phyloP scores from a whole-genome alignment of 1,140 invertebrate genomes.

The Heliconius melpomene region DNA sequence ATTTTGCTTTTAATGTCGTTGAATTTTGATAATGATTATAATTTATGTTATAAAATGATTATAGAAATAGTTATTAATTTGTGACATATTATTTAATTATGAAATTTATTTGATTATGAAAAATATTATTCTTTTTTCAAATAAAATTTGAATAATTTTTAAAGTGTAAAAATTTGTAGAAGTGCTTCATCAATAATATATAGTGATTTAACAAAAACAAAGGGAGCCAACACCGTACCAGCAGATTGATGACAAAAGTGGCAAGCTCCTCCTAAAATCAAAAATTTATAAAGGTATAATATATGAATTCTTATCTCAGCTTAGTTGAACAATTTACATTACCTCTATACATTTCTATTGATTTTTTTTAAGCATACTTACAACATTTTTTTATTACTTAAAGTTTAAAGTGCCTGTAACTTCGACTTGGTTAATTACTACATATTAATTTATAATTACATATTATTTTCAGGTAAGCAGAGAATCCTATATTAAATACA shows the following conservation, averaged over 20 bases:
- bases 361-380: no score
- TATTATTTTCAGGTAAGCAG: no score
- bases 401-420: no score
- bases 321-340: conserved; percentile 35
- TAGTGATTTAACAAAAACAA: conserved; percentile 20
- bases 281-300: conserved; percentile 33
- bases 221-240: conserved; percentile 61
- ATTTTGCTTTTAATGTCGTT: not conserved
- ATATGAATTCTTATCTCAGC: conserved; percentile 26
- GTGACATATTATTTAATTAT: no score
- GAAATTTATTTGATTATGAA: no score
- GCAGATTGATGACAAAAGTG: conserved; percentile 71
- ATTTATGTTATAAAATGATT: not conserved
- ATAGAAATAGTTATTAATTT: not conserved
- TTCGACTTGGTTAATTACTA: no score
- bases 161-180: conserved; percentile 16
- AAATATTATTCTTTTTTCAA: not conserved
- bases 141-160: not conserved
- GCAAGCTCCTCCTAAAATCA: conserved; percentile 73
- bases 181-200: conserved; percentile 28
- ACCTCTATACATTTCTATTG: not conserved
- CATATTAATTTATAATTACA: no score
- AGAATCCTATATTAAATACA: no score
- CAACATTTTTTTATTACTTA: no score
- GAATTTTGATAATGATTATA: not conserved